Evolutionary conservation across 2,888 invertebrate species (phyloP).

Genomic region (Rhopalosiphum nymphaeae): DNA sequence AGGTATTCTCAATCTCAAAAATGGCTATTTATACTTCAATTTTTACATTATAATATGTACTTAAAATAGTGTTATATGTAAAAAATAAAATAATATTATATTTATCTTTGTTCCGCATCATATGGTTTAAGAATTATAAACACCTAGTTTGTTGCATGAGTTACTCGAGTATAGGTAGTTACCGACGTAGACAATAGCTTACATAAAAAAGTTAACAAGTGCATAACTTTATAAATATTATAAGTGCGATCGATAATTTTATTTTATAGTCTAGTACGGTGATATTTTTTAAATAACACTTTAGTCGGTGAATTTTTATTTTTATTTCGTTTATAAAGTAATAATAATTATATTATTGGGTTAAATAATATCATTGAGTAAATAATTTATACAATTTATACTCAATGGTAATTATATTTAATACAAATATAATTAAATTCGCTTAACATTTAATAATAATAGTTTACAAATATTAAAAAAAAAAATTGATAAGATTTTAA

Average conservation of each 20-base stretch:
- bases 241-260: background rate
- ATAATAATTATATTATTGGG: too few species aligned
- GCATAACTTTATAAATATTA: background rate
- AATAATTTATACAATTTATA: too few species aligned
- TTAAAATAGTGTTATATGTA: background rate
- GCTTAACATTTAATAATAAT: too few species aligned
- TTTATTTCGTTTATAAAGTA: too few species aligned
- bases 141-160: background rate
- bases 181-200: background rate
- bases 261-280: background rate
- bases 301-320: background rate
- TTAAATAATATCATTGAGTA: too few species aligned
- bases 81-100: background rate
- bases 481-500: too few species aligned
- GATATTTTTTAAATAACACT: background rate
- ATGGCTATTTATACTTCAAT: background rate
- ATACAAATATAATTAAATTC: too few species aligned
- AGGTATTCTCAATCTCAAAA: background rate
- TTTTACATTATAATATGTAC: background rate
- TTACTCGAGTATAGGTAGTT: background rate
- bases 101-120: constrained; percentile 28
- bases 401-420: too few species aligned
- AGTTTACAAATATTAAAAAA: too few species aligned
- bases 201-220: background rate
- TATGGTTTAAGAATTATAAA: background rate